Evolutionary conservation across 2,888 invertebrate genomes (phyloP).

Genomic region (Stomorhina lunata): DNA sequence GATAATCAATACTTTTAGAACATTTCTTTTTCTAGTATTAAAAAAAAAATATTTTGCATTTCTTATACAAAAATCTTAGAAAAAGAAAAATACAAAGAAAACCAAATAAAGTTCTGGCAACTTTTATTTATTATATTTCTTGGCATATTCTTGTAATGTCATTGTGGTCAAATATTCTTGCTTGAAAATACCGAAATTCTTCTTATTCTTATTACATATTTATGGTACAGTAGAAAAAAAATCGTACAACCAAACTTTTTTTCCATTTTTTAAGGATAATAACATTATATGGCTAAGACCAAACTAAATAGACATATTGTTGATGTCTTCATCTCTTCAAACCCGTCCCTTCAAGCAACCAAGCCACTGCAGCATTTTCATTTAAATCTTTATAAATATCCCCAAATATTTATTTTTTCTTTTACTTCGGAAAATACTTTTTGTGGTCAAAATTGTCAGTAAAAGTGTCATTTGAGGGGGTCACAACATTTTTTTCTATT

Average conservation of each 20-base stretch:
- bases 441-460: constrained; percentile 57
- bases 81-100: constrained; percentile 1
- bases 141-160: constrained; percentile 53
- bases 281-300: constrained; percentile 8
- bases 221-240: background rate
- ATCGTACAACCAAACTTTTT: background rate
- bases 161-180: constrained; percentile 53
- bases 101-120: background rate
- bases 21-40: background rate
- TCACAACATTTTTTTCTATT: constrained; percentile 18
- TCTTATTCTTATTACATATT: constrained; percentile 32
- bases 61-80: too few relatives aligned
- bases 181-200: constrained; percentile 11
- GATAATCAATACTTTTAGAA: background rate
- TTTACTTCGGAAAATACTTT: constrained; percentile 24
- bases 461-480: constrained; percentile 52
- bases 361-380: background rate
- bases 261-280: background rate
- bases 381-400: constrained; percentile 1
- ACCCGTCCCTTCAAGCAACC: background rate
- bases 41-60: constrained; percentile 1
- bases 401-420: constrained; percentile 13
- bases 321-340: constrained; percentile 1
- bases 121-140: constrained; percentile 44
- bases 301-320: constrained; percentile 45